These are phyloP conservation scores for Limnephilus rhombicus DNA, from an alignment of 2,888 invertebrate genomes.

Conservation along the genomic window DNA sequence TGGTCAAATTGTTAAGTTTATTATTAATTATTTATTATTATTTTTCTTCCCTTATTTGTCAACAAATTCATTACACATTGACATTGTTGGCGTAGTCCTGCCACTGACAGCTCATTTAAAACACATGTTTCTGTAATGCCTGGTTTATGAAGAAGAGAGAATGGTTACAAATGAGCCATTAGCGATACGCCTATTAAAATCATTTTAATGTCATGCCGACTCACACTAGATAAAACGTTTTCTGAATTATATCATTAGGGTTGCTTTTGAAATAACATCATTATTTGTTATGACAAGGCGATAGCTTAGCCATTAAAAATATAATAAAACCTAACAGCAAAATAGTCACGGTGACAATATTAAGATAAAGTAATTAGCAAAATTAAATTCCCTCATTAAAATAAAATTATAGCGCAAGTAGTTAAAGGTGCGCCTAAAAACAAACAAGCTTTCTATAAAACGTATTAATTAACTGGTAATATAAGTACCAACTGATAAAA, in stretches of 20 bases:
- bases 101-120: background rate
- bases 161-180: background rate
- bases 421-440: background rate
- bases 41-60: too few relatives aligned
- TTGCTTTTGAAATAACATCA: background rate
- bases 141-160: background rate
- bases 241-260: background rate
- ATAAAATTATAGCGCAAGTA: background rate
- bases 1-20: too few relatives aligned
- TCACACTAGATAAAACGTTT: background rate
- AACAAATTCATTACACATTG: background rate
- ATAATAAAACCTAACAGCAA: background rate
- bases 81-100: background rate
- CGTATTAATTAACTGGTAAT: background rate
- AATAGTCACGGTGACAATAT: background rate
- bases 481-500: background rate
- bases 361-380: background rate
- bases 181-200: background rate
- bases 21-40: too few relatives aligned
- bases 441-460: background rate
- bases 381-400: background rate
- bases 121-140: background rate
- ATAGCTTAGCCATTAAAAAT: background rate
- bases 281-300: background rate
- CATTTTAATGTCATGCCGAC: background rate